Base-by-base conservation (phyloP, 2,113 vertebrate species). In the Ovibos moschatus region DNA sequence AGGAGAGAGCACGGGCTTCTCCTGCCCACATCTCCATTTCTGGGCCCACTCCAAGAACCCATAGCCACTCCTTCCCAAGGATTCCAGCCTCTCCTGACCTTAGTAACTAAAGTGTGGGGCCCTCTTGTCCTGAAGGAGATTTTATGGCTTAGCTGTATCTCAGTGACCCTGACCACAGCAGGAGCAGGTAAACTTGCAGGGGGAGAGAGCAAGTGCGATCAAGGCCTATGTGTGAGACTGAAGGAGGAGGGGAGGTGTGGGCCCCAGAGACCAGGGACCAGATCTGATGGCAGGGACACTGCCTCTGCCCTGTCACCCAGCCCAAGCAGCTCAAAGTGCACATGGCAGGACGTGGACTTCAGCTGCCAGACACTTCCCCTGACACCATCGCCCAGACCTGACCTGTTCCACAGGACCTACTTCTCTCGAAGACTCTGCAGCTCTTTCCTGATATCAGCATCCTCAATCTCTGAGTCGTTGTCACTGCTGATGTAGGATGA, bases 401-500 rank as follows among this genome's bases (percentile, higher is more conserved):
- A 21, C 36, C 82, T 43, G 3, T 3, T 0, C 53, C 27, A 2
- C 14, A 9, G 47, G 58, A 96, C 95, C 71, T 96, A 99, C 99
- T 99, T 99, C 98, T 99, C 99, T 98, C 99, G 99, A 55, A 99
- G 99, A 79, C 98, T 99, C 98, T 99, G 99, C 60, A 99, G 98
- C 91, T 99, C 99, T 92, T 97, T 99, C 98, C 99, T 99, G 98
- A 99, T 99, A 96, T 99, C 99, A 0, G 99, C 99, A 4, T 99
- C 99, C 97, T 99, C 99, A 95, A 99, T 99, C 97, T 99, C 99
- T 0, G 99, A 99, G 98, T 99, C 99, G 2, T 99, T 99, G 98
- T 99, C 99, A 0, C 99, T 99, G 99, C 99, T 99, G 98, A 99
- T 99, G 95, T 99, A 99, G 0, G 99, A 99, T 0, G 99, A 99